Percentiles rank a stretch among this genome's conserved stretches.
Evolutionary conservation across 2,113 vertebrate species (phyloP).

Genomic region (Oncorhynchus mykiss): DNA sequence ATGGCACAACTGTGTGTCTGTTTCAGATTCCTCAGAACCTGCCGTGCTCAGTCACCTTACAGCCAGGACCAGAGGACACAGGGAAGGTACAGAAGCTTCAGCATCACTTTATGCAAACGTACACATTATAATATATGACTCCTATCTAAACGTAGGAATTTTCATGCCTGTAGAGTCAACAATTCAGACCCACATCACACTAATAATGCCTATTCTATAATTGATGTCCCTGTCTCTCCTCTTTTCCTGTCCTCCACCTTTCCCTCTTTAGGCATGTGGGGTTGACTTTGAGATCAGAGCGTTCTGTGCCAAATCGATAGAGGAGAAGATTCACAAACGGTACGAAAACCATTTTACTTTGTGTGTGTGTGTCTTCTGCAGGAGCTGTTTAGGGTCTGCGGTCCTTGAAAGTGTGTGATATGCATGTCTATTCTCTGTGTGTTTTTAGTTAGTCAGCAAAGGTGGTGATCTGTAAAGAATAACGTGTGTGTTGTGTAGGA

Average conservation of each 20-base stretch:
- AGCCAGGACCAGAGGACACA: slow-evolving; percentile 91
- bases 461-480: no score
- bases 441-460: not conserved
- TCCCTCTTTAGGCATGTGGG: slow-evolving; percentile 79
- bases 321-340: slow-evolving; percentile 95
- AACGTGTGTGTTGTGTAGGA: slow-evolving; percentile 64
- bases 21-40: slow-evolving; percentile 88
- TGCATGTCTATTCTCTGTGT: not conserved
- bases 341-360: slow-evolving; percentile 36
- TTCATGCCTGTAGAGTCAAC: not conserved
- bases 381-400: not conserved
- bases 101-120: not conserved
- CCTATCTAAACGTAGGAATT: not conserved
- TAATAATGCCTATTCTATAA: not conserved
- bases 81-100: slow-evolving; percentile 79
- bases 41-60: slow-evolving; percentile 89
- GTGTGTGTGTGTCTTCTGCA: not conserved
- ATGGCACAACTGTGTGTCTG: not conserved
- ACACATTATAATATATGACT: not conserved
- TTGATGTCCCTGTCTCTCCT: not conserved
- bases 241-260: not conserved
- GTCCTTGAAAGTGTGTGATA: not conserved
- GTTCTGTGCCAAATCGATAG: slow-evolving; percentile 88
- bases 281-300: slow-evolving; percentile 93
- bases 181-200: no score